Percentiles rank a stretch among this genome's conserved stretches.
Evolutionary conservation across 1,140 invertebrate species (phyloP).

Genomic region (Geopemphigus sp.): DNA sequence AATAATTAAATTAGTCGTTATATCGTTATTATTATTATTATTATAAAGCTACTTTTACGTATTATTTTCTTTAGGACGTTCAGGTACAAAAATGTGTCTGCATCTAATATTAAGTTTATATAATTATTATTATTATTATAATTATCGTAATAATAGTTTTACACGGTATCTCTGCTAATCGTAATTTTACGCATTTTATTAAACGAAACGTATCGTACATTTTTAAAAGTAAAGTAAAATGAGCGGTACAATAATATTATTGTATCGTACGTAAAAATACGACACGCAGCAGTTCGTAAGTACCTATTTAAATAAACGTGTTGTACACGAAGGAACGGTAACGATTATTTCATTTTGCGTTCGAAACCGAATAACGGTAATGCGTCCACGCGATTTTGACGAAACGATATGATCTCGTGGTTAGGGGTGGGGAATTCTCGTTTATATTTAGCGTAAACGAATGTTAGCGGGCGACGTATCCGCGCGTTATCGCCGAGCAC

Average conservation of each 20-base stretch:
- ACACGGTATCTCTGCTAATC: no score
- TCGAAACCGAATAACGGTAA: no score
- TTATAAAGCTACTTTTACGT: slow-evolving; percentile 4
- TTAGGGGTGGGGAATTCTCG: no score
- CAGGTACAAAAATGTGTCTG: slow-evolving; percentile 31
- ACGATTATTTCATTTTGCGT: no score
- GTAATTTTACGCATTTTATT: no score
- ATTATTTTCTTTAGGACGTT: neutral
- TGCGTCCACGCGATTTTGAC: no score
- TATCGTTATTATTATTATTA: neutral
- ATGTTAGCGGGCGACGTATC: no score
- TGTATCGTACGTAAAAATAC: no score
- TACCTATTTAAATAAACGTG: neutral
- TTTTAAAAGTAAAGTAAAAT: slow-evolving; percentile 1
- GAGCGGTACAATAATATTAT: no score
- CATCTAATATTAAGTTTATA: slow-evolving; percentile 11
- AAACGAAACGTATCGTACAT: neutral
- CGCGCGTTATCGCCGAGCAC: no score
- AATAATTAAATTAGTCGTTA: neutral
- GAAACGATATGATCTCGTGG: no score
- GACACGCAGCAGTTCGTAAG: neutral
- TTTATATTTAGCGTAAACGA: no score
- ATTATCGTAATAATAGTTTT: neutral
- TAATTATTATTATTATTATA: slow-evolving; percentile 11
- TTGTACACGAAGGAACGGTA: slow-evolving; percentile 21